phyloP scores from a whole-genome alignment of 2,888 invertebrate species.

The Apamea epomidion region DNA sequence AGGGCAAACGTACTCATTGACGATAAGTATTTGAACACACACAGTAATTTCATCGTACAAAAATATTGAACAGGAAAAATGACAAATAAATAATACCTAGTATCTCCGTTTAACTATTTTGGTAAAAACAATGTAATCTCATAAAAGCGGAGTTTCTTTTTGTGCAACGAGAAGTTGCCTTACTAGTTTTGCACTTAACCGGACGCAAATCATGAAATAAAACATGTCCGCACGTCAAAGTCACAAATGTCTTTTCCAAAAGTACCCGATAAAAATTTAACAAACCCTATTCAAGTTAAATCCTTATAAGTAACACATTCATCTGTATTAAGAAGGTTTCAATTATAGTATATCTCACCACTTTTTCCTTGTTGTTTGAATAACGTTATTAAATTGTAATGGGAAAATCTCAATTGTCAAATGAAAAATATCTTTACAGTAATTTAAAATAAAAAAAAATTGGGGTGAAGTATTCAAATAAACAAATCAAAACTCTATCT shows the following conservation, averaged over 20 bases:
- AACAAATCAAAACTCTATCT: background rate
- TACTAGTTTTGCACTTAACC: background rate
- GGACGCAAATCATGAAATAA: background rate
- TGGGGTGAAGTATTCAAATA: background rate
- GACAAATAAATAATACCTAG: background rate
- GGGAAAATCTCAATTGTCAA: background rate
- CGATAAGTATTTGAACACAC: conserved; percentile 18
- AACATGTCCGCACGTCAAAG: background rate
- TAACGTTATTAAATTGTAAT: background rate
- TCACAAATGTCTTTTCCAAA: background rate
- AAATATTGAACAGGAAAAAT: conserved; percentile 25
- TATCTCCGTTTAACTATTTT: background rate
- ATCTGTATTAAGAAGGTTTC: background rate
- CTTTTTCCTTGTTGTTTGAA: background rate
- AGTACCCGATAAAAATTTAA: background rate
- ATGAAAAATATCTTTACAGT: background rate
- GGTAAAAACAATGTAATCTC: background rate
- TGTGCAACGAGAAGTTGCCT: background rate
- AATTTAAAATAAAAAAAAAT: background rate
- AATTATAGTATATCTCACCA: background rate
- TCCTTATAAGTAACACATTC: background rate
- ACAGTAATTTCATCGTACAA: background rate
- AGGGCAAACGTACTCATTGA: conserved; percentile 25
- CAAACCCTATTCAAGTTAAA: background rate
- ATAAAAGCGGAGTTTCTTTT: background rate